These are phyloP conservation scores for Phyllotis vaccarum DNA, from an alignment of 2,797 vertebrate genomes.

Conservation along the genomic window DNA sequence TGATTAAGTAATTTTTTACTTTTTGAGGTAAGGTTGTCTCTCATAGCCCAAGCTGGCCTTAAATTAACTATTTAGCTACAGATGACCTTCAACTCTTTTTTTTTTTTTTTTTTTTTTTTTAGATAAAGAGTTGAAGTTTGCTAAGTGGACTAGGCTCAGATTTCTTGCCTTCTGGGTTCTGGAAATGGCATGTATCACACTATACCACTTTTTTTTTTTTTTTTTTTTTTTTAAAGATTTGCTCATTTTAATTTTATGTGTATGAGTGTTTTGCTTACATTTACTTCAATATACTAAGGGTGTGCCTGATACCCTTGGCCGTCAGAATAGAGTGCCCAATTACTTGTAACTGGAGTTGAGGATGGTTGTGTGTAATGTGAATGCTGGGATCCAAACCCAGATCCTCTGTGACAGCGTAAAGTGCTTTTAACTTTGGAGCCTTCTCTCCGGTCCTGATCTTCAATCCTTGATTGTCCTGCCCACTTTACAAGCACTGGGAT, in stretches of 20 bases:
- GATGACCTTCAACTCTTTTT: too few species aligned
- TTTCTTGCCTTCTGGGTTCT: not conserved
- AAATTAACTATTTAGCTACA: too few species aligned
- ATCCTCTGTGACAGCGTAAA: not conserved
- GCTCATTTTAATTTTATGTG: not conserved
- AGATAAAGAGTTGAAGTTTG: too few species aligned
- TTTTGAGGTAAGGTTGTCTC: not conserved
- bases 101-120: too few species aligned
- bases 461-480: not conserved
- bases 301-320: not conserved
- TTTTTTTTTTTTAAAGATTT: not conserved
- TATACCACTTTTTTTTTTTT: not conserved
- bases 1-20: not conserved
- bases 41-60: not conserved
- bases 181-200: not conserved
- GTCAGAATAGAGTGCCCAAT: not conserved
- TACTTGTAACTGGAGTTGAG: not conserved
- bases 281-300: not conserved
- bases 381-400: not conserved
- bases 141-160: not conserved
- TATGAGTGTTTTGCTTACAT: not conserved
- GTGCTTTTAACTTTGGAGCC: not conserved
- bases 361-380: not conserved
- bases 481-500: not conserved
- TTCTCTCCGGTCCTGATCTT: not conserved